Conservation (phyloP, 2,888 invertebrate species). For the Idaea aversata region DNA sequence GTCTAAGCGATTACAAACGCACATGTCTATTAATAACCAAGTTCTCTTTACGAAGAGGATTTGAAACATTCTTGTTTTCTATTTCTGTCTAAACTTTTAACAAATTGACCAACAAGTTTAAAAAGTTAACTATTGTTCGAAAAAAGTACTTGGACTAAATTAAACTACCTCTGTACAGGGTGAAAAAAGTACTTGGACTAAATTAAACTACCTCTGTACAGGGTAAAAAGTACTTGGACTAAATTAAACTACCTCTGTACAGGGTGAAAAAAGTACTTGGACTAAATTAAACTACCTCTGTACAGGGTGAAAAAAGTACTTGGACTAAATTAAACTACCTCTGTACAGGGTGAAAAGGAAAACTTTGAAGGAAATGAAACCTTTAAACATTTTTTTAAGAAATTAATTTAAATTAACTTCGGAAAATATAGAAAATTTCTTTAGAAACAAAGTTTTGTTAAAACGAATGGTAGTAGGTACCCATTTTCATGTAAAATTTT, state of each 20-base stretch:
- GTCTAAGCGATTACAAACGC: conserved; percentile 25
- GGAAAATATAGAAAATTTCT: too few species aligned
- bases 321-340: not conserved
- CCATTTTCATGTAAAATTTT: too few species aligned
- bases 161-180: not conserved
- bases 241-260: not conserved
- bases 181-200: not conserved
- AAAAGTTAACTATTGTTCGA: not conserved
- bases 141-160: not conserved
- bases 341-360: not conserved
- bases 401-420: too few species aligned
- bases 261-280: not conserved
- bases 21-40: conserved; percentile 18
- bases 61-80: not conserved
- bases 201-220: not conserved
- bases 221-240: not conserved
- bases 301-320: not conserved
- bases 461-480: too few species aligned
- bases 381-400: too few species aligned
- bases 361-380: too few species aligned
- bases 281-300: not conserved
- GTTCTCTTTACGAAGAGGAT: not conserved
- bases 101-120: not conserved
- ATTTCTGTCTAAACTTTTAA: not conserved
- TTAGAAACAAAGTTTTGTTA: too few species aligned